These are phyloP conservation scores for Lagorchestes hirsutus DNA, from an alignment of 2,797 vertebrate species.

Conservation along the genomic window DNA sequence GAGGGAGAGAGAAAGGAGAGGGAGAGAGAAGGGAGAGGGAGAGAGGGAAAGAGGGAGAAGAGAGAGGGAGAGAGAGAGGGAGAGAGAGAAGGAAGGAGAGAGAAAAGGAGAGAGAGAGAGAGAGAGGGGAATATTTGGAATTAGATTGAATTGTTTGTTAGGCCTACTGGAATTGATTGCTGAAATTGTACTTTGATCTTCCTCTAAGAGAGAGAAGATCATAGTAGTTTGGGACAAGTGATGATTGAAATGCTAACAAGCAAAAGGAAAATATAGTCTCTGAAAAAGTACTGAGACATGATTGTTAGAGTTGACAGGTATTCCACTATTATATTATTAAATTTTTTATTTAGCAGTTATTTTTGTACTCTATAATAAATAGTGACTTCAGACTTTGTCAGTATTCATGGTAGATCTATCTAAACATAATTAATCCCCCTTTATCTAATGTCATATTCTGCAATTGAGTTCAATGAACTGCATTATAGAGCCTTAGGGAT, in stretches of 20 bases:
- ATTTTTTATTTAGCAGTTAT: slow-evolving; percentile 55
- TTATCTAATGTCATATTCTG: slow-evolving; percentile 88
- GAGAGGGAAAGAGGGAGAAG: too few relatives aligned
- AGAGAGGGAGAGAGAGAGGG: too few relatives aligned
- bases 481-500: slow-evolving; percentile 88
- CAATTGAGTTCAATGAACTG: slow-evolving; percentile 85
- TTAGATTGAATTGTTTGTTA: not conserved
- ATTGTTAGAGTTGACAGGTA: not conserved
- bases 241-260: not conserved
- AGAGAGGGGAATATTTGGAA: not conserved
- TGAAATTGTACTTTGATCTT: not conserved
- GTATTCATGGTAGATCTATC: slow-evolving; percentile 87
- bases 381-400: slow-evolving; percentile 84
- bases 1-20: too few relatives aligned
- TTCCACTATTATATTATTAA: slow-evolving; percentile 32
- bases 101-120: too few relatives aligned
- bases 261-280: not conserved
- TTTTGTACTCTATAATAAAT: slow-evolving; percentile 78
- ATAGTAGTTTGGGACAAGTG: not conserved
- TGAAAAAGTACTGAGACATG: not conserved
- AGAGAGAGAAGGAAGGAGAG: too few relatives aligned
- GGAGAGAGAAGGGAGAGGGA: too few relatives aligned
- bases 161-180: not conserved
- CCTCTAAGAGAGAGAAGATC: not conserved
- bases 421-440: slow-evolving; percentile 88